Evolutionary conservation across 1,140 invertebrate species (phyloP).

Genomic region (Asobara japonica): DNA sequence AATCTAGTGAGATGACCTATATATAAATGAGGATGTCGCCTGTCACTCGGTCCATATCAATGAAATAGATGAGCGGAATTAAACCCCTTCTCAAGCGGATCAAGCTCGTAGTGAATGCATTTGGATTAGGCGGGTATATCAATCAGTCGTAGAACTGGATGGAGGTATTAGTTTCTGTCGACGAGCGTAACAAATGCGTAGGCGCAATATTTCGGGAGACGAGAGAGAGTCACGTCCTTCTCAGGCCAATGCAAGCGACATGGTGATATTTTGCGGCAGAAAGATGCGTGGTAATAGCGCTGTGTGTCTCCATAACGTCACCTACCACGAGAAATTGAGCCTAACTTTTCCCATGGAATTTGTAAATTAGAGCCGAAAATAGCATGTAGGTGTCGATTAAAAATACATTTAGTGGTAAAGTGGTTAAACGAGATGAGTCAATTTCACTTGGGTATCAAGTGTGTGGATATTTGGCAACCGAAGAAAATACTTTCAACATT

Average conservation of each 20-base stretch:
- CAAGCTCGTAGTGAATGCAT: neutral
- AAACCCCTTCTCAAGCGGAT: neutral
- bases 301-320: constrained; percentile 35
- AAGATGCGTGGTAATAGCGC: constrained; percentile 23
- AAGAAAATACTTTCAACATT: too few species aligned
- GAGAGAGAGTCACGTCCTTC: neutral
- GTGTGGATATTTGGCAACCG: too few species aligned
- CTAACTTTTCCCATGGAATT: constrained; percentile 14
- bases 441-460: too few species aligned
- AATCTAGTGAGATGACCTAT: too few species aligned
- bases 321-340: constrained; percentile 25
- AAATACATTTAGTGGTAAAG: too few species aligned
- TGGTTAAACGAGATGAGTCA: too few species aligned
- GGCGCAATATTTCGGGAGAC: constrained; percentile 27
- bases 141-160: constrained; percentile 23
- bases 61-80: neutral
- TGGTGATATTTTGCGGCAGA: neutral
- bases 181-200: constrained; percentile 28
- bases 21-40: too few species aligned
- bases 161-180: constrained; percentile 28
- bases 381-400: constrained; percentile 1
- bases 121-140: constrained; percentile 25
- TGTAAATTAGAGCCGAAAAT: constrained; percentile 26
- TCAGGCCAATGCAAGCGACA: neutral
- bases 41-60: too few species aligned